Conservation (phyloP, 2,797 vertebrate genomes). For the Halcyon leucocephala region DNA sequence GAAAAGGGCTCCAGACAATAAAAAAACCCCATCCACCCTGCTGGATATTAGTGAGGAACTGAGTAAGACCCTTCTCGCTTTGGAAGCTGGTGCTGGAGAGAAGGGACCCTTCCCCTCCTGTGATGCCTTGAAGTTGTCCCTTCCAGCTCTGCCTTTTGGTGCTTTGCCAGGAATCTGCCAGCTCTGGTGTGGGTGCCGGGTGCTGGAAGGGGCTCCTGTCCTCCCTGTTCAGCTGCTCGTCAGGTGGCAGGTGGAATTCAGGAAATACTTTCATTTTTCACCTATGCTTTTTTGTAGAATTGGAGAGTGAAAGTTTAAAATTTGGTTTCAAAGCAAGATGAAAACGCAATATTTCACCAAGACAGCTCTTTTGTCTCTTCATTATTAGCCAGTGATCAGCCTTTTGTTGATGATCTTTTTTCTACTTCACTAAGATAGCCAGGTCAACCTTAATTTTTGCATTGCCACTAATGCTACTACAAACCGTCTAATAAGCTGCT, state of each 20-base stretch:
- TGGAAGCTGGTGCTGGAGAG: background rate
- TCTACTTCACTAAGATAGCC: background rate
- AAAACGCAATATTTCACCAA: background rate
- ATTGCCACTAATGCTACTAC: background rate
- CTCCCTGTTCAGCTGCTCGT: background rate
- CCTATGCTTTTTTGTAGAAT: background rate
- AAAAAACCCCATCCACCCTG: fast-evolving
- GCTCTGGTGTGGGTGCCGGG: fast-evolving
- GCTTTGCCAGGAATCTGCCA: background rate
- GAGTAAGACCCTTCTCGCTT: fast-evolving
- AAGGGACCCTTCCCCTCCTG: background rate
- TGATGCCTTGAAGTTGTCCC: background rate
- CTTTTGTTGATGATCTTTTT: background rate
- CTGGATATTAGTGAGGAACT: background rate
- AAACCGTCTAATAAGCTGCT: background rate
- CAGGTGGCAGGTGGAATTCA: background rate
- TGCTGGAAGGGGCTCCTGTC: background rate
- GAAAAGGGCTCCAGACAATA: background rate
- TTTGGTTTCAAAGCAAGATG: background rate
- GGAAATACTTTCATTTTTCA: background rate
- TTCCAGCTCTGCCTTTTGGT: background rate
- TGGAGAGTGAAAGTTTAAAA: background rate
- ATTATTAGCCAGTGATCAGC: background rate
- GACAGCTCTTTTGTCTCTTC: background rate
- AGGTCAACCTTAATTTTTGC: background rate